Base-by-base conservation (phyloP, 2,113 vertebrate species). In the Suncus etruscus region DNA sequence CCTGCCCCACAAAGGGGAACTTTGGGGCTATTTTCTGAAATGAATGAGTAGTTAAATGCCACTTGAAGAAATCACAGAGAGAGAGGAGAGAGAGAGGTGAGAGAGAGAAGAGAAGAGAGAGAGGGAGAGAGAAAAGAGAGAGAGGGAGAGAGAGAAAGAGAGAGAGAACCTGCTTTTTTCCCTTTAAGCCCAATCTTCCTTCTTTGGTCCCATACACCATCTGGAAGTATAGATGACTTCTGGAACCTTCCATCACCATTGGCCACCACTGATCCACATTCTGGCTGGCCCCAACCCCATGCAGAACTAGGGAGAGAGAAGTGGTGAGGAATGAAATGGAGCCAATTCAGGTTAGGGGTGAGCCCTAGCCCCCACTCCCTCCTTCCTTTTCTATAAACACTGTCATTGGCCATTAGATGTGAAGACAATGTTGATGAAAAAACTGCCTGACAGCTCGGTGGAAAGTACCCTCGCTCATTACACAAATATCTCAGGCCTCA, bases 401-500 rank as follows among this genome's bases (percentile, higher is more conserved):
- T 98, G 98, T 98, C 98, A 97, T 96, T 97, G 97, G 94, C 97
- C 97, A 97, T 98, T 98, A 98, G 97, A 95, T 92, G 96, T 98
- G 97, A 95, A 97, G 98, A 98, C 97, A 92, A 96, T 84, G 96
- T 97, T 98, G 98, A 99, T 98, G 98, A 97, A 96, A 95, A 93
- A 96, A 95, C 94, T 0, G 14, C 97, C 89, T 93, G 97, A 96
- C 94, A 94, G 96, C 93, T 81, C 72, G 76, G 95, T 97, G 98
- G 98, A 98, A 98, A 98, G 97, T 96, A 97, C 97, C 97, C 98
- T 98, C 97, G 97, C 97, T 98, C 97, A 84, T 98, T 98, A 98
- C 94, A 95, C 97, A 98, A 98, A 98, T 97, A 98, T 97, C 98
- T 98, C 97, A 98, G 95, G 95, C 93, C 98, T 99, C 98, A 97